Base-by-base conservation (phyloP, 92 coral and sea anemone genomes). In the Diadumene lineata region DNA sequence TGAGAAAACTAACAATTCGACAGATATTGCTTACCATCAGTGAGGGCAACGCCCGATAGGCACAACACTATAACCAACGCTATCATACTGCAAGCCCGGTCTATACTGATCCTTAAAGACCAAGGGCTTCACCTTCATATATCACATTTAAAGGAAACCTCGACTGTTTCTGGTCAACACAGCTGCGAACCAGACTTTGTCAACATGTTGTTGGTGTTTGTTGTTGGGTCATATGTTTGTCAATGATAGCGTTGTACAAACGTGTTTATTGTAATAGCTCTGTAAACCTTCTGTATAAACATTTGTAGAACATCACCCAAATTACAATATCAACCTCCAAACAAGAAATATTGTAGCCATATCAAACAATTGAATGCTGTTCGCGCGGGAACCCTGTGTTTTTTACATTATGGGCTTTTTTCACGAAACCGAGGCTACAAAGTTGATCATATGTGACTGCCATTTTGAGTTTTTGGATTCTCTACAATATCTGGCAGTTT, bases 1-100 rank as follows among this genome's bases (percentile, higher is more conserved):
- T n/a, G n/a, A n/a, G n/a, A n/a, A n/a, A n/a, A n/a, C n/a, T n/a
- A n/a, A n/a, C n/a, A n/a, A n/a, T n/a, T n/a, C n/a, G n/a, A n/a
- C n/a, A n/a, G n/a, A 38, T 38, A 13, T 38, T 38, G 13, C 68
- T 26, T 62, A 62, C 68, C 68, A 22, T 62, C 3, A 28, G 68
- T 0, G 43, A 62, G 27, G 43, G 68, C 68, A 28, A 62, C 38
- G 43, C 43, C 31, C 68, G 68, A 62, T 38, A 62, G 68, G 18
- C 43, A 62, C 7, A 62, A 3, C 18, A n/a, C 43, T 19, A 62
- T 3, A 62, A 62, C 0, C 2, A 62, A 19, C 1, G 19, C 31
- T 21, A 62, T 16, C 43, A 28, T 29, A 29, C 24, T 62, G 68
- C 27, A 10, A 30, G 26, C 22, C n/a, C 11, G n/a, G 43, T 28